These are phyloP conservation scores for Protobothrops mucrosquamatus DNA, from an alignment of 2,113 vertebrate species.

Conservation along the genomic window DNA sequence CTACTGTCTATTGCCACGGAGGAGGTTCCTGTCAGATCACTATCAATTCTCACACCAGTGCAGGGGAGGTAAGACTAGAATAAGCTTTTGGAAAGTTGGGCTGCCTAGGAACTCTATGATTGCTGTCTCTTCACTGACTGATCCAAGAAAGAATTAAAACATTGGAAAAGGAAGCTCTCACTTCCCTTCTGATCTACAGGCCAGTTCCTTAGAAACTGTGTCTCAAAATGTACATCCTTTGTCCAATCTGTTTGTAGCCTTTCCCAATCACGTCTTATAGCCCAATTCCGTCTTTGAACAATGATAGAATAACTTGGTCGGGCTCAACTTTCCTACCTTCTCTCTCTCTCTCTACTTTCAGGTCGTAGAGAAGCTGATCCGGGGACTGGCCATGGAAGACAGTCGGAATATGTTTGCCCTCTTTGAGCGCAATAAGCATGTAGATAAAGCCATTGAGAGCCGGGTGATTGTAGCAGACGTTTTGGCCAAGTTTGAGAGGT, in stretches of 20 bases:
- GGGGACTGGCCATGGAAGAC: constrained; percentile 71
- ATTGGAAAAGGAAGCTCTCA: background rate
- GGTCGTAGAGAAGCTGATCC: constrained; percentile 74
- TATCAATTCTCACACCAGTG: constrained; percentile 91
- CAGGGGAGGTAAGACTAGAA: constrained; percentile 79
- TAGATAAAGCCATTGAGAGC: constrained; percentile 69
- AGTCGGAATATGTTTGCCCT: constrained; percentile 73
- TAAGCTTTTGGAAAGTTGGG: background rate
- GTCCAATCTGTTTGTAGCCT: background rate
- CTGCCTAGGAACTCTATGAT: background rate
- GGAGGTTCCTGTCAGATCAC: constrained; percentile 94
- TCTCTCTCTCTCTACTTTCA: constrained; percentile 17
- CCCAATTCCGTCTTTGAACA: background rate
- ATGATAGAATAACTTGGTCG: too few relatives aligned
- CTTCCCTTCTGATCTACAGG: background rate
- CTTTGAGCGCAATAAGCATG: constrained; percentile 66
- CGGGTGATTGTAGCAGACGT: constrained; percentile 73
- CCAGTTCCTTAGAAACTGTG: too few relatives aligned
- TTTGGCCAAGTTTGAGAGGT: constrained; percentile 74
- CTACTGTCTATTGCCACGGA: constrained; percentile 90
- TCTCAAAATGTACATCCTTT: background rate
- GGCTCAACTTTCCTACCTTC: background rate
- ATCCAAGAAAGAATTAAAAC: too few relatives aligned
- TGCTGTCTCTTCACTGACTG: background rate
- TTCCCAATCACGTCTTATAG: background rate